These are phyloP conservation scores for Ennomos erosarius DNA, from an alignment of 2,888 invertebrate genomes.

Conservation along the genomic window DNA sequence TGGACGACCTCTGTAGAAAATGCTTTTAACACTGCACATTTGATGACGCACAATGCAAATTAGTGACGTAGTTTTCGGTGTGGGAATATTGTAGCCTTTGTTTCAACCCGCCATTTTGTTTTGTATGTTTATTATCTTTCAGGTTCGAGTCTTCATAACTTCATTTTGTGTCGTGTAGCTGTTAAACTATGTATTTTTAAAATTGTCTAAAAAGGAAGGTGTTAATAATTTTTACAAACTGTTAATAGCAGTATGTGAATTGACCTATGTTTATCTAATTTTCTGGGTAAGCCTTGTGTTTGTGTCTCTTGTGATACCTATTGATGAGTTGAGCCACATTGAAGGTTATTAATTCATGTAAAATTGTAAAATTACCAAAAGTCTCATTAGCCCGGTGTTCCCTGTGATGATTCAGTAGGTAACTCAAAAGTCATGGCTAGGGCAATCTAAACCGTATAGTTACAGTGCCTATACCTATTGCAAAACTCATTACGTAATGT, in stretches of 20 bases:
- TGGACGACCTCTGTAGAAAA: constrained; percentile 54
- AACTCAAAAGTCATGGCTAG: too few relatives aligned
- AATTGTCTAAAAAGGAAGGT: constrained; percentile 10
- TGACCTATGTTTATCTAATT: constrained; percentile 1
- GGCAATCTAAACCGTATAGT: too few relatives aligned
- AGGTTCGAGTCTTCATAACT: not conserved
- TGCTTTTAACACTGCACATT: constrained; percentile 15
- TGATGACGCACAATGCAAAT: constrained; percentile 6
- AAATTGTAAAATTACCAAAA: too few relatives aligned
- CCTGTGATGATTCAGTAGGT: too few relatives aligned
- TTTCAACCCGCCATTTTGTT: constrained; percentile 26
- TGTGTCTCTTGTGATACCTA: not conserved
- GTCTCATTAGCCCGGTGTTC: too few relatives aligned
- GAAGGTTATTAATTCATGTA: too few relatives aligned
- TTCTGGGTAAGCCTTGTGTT: constrained; percentile 1
- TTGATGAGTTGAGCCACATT: not conserved
- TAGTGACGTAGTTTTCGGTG: constrained; percentile 2
- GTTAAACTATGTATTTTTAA: not conserved
- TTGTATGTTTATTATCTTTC: constrained; percentile 17
- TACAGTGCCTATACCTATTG: too few relatives aligned
- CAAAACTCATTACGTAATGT: too few relatives aligned
- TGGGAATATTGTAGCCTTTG: not conserved
- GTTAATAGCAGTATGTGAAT: not conserved
- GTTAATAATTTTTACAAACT: constrained; percentile 8
- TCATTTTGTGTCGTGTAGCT: constrained; percentile 4